A percentile compares a stretch with the other conserved stretches of the same genome.
These are phyloP conservation scores for Mormyrus proboscirostris DNA, from an alignment of 2,797 vertebrate species.

Conservation along the genomic window DNA sequence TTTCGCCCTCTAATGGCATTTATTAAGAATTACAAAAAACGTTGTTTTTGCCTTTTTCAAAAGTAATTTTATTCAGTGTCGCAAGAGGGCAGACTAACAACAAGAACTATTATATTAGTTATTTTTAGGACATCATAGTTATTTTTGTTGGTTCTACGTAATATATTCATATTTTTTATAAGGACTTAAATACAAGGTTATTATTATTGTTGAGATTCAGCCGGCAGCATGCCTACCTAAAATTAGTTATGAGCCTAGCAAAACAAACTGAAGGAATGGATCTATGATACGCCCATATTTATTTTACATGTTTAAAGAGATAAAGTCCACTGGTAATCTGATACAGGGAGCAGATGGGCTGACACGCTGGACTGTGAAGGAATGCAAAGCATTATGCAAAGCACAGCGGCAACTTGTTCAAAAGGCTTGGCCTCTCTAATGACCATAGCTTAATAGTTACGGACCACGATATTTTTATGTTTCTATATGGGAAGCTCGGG, in stretches of 20 bases:
- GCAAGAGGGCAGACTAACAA: not conserved
- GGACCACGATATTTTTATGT: not conserved
- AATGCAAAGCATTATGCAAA: not conserved
- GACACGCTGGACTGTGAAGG: not conserved
- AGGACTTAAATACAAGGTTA: not conserved
- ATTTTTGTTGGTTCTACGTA: not conserved
- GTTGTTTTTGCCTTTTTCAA: not conserved
- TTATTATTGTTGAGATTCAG: not conserved
- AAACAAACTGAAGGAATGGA: not conserved
- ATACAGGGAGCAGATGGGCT: not conserved
- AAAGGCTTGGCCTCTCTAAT: not conserved
- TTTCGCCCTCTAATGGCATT: not conserved
- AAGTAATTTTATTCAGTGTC: not conserved
- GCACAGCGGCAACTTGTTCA: not conserved
- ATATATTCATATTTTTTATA: not conserved
- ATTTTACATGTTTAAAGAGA: constrained; percentile 1
- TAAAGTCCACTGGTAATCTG: constrained; percentile 3
- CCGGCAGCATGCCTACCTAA: not conserved
- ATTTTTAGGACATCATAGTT: not conserved
- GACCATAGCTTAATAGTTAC: not conserved
- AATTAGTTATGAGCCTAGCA: not conserved
- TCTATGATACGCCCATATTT: not conserved
- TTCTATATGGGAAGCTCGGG: not conserved
- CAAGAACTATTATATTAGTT: not conserved
- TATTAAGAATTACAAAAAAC: not conserved